These are phyloP conservation scores for Drosophila infuscata DNA, from an alignment of 2,888 invertebrate species.

Conservation along the genomic window DNA sequence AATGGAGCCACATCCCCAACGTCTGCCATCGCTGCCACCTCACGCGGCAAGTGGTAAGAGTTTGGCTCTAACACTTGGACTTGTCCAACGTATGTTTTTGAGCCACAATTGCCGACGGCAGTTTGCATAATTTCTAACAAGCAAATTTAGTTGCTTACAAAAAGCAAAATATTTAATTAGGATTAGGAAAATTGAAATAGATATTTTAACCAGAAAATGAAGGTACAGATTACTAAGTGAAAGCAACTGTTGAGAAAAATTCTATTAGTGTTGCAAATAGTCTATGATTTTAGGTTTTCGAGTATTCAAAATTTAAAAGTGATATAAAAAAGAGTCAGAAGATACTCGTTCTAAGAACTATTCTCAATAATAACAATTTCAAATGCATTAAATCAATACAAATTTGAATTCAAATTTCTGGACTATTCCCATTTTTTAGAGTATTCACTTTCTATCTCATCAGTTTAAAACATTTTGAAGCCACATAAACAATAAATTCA, in stretches of 20 bases:
- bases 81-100: neutral
- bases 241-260: neutral
- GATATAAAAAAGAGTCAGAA: neutral
- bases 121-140: neutral
- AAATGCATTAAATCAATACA: neutral
- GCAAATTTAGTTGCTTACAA: neutral
- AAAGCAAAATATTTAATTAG: neutral
- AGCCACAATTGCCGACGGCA: slow-evolving; percentile 55
- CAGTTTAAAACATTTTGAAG: neutral
- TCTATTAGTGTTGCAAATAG: neutral
- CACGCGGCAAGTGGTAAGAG: slow-evolving; percentile 82
- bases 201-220: neutral
- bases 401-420: neutral
- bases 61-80: neutral
- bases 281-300: neutral
- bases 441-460: neutral
- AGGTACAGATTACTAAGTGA: neutral
- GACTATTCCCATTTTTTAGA: neutral
- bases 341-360: neutral
- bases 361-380: neutral
- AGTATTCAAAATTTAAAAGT: neutral
- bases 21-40: slow-evolving; percentile 81
- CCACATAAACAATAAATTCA: neutral
- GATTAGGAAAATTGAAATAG: neutral
- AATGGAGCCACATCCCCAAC: slow-evolving; percentile 83